Evolutionary conservation across 1,140 invertebrate species (phyloP), one percentile per base, ranked within the genome.

Genomic region (Drosophila ironensis): DNA sequence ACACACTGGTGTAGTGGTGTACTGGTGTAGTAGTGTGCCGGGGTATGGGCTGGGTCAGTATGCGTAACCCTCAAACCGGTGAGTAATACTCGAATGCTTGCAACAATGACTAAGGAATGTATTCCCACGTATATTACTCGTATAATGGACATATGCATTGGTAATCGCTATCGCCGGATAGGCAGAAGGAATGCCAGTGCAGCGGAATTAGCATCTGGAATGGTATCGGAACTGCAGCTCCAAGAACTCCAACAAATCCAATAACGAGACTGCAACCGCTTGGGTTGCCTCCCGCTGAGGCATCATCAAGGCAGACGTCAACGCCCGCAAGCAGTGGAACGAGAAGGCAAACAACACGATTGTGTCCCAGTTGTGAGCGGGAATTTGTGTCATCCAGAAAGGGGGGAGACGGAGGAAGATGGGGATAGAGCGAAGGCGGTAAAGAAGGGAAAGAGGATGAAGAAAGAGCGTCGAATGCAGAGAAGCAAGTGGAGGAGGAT

Each of bases 11-110:
- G 35, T 9, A 9, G 11, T 33, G 52, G 40, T 38, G 52, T 14
- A 5, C 8, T 35, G n/a, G 11, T 68, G 30, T 28, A n/a, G n/a
- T n/a, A n/a, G 20, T 37, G 28, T 9, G 4, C 37, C 24, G 25
- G 24, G 17, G 14, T 35, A 30, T 37, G 51, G 12, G 33, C 33
- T 16, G 38, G 14, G 24, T 67, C 22, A 24, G 67, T 71, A 60
- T 71, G 67, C 53, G 54, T 71, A 74, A 60, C 60, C 51, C 37
- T 64, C 46, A 44, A 71, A 54, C 67, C 50, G 48, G 45, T 75
- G 72, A 75, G 69, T 75, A 75, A 75, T 74, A 56, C 51, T 35
- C 40, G 45, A 25, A 54, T 47, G 25, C 8, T 37, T 56, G 56
- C 33, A 33, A 33, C 27, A 44, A 51, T 72, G 72, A 74, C 69